Evolutionary conservation across 2,888 invertebrate genomes (phyloP), one percentile per base, ranked within the genome.

Genomic region (Tinea trinotella): DNA sequence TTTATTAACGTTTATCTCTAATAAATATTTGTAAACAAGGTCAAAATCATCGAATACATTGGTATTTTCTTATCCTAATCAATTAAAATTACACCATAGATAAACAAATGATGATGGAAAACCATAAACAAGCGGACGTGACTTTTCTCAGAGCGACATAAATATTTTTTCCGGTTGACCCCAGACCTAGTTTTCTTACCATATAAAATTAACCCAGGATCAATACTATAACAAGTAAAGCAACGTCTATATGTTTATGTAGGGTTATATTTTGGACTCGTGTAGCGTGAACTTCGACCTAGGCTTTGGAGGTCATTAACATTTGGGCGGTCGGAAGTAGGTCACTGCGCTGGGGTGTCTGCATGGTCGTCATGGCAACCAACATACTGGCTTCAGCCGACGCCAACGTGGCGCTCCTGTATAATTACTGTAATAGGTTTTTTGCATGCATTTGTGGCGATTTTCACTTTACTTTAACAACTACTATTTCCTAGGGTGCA

Each of bases 271-370:
- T 73, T 74, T 66, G 74, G 75, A 72, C 84, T 71, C 84, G 84
- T 83, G 84, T 80, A 80, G 24, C 74, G 74, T 85, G 84, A 85
- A 85, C 84, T 85, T 85, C 83, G 84, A 82, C 84, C 84, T 74
- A 77, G 79, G 76, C 78, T 83, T 85, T 85, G 81, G 84, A 84
- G 84, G 84, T 85, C 84, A 85, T 85, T 85, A 85, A 85, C 84
- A 85, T 85, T 85, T 84, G 76, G 76, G 74, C 71, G 73, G 71
- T 67, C 67, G 71, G 76, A 77, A 79, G 68, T 83, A 62, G 83
- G 83, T 80, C 83, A 75, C 69, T 76, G 76, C 77, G 77, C 67
- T 61, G 62, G 59, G 63, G 18, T 35, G 46, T 60, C 64, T 81
- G 81, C 82, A 82, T 66, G 71, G 78, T 80, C 68, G 70, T 63